Conservation (phyloP, 2,113 vertebrate genomes). For the Podarcis cretensis region DNA sequence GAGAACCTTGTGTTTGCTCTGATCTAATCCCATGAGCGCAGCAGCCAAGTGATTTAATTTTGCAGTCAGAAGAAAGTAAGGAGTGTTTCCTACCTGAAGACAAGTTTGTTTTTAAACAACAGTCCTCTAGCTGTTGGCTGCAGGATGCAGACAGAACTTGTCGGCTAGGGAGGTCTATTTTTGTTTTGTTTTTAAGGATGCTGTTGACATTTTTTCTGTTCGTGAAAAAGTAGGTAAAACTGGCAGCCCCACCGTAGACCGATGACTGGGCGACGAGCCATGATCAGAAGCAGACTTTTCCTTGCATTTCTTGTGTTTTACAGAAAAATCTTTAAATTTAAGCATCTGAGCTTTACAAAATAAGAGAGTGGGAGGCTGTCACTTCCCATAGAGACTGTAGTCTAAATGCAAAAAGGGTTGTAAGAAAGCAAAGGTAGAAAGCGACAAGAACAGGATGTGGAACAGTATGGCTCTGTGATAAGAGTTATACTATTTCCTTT, state of each 20-base stretch:
- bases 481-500: not conserved
- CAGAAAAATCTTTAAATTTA: not conserved
- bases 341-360: not conserved
- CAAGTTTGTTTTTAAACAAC: not conserved
- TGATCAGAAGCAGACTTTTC: not conserved
- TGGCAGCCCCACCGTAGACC: not conserved
- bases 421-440: not conserved
- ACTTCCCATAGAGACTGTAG: not conserved
- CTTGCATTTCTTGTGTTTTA: not conserved
- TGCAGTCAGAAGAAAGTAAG: slow-evolving; percentile 13
- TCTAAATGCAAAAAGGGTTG: not conserved
- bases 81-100: slow-evolving; percentile 22
- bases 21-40: slow-evolving; percentile 12
- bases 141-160: not conserved
- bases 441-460: not conserved
- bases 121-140: not conserved
- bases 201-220: not conserved
- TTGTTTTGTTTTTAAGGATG: not conserved
- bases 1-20: slow-evolving; percentile 31
- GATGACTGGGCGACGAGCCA: not conserved
- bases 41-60: slow-evolving; percentile 24
- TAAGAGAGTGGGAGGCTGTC: not conserved
- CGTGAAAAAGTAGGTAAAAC: not conserved
- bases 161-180: not conserved
- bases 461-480: not conserved